phyloP scores from a whole-genome alignment of 2,113 vertebrate genomes.

The Cricetomys ansorgei region DNA sequence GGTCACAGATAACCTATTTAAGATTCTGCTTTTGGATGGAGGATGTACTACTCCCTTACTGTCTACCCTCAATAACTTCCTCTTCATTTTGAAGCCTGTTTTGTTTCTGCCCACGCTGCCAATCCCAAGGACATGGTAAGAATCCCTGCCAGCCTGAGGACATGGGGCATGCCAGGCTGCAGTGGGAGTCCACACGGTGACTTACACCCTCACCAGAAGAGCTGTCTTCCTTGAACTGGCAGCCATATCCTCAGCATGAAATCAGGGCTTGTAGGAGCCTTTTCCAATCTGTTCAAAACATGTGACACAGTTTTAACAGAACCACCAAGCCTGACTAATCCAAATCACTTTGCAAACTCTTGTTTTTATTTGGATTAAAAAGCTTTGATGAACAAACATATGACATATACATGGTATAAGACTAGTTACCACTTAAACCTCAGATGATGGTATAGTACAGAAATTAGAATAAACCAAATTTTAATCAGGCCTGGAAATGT shows the following conservation, averaged over 20 bases:
- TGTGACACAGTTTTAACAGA: slow-evolving; percentile 76
- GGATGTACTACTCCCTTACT: neutral
- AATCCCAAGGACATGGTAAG: neutral
- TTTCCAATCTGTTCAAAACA: slow-evolving; percentile 66
- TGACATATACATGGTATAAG: slow-evolving; percentile 88
- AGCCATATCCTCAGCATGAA: slow-evolving; percentile 15
- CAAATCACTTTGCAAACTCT: slow-evolving; percentile 90
- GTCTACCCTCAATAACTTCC: neutral
- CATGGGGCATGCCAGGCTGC: neutral
- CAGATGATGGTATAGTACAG: slow-evolving; percentile 82
- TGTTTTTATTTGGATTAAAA: slow-evolving; percentile 92
- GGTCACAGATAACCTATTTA: neutral
- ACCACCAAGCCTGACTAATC: slow-evolving; percentile 88
- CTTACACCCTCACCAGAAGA: neutral
- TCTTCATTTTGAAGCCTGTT: slow-evolving; percentile 6
- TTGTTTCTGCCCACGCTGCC: neutral
- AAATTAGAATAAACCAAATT: slow-evolving; percentile 86
- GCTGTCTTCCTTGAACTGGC: neutral
- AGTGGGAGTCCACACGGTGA: neutral
- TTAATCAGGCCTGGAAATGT: slow-evolving; percentile 87
- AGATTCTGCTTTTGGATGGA: neutral
- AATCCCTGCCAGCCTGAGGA: neutral
- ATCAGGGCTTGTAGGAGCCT: slow-evolving; percentile 34
- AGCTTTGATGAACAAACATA: slow-evolving; percentile 89
- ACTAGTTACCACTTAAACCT: slow-evolving; percentile 86